Base-by-base conservation (phyloP, 2,888 invertebrate genomes). In the Lumbricus terrestris region DNA sequence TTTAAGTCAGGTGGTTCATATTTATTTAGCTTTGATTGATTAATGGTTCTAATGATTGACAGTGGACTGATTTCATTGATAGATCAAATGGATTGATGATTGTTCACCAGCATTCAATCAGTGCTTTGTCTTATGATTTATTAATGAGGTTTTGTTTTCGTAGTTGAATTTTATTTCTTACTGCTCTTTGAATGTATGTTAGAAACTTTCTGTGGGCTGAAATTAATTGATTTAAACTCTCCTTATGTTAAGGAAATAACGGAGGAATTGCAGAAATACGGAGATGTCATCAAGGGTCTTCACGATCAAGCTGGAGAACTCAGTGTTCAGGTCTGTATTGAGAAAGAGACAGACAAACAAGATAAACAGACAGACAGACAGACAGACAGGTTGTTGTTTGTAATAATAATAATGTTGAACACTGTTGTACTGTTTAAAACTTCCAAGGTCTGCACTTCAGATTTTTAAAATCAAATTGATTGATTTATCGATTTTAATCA, bases 231-330 rank as follows among this genome's bases (percentile, higher is more conserved):
- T 88, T 6, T 37, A 20, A 33, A 15, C 42, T 88, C 13, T 38
- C 88, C 37, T 38, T 3, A 37, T 88, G 90, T 33, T 91, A 47
- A 95, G 95, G 98, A 99, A 93, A 98, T 98, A 13, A 98, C 98
- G 11, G 98, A 99, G 94, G 98, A 99, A 94, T 96, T 99, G 91
- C 98, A 98, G 95, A 98, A 97, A 95, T 99, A 99, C 95, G 97
- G 97, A 82, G 97, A 97, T 92, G 97, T 97, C 91, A 98, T 99
- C 93, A 97, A 98, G 93, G 97, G 97, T 90, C 96, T 98, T 85
- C 97, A 98, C 94, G 97, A 97, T 95, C 97, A 98, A 96, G 97
- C 97, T 18, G 96, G 96, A 89, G 96, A 96, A 93, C 96, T 99
- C 37, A 98, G 98, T 91, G 96, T 96, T 92, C 97, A 98, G 89